These are phyloP conservation scores for Enteromius thamalakanensis DNA, from an alignment of 2,797 vertebrate genomes.

Conservation along the genomic window DNA sequence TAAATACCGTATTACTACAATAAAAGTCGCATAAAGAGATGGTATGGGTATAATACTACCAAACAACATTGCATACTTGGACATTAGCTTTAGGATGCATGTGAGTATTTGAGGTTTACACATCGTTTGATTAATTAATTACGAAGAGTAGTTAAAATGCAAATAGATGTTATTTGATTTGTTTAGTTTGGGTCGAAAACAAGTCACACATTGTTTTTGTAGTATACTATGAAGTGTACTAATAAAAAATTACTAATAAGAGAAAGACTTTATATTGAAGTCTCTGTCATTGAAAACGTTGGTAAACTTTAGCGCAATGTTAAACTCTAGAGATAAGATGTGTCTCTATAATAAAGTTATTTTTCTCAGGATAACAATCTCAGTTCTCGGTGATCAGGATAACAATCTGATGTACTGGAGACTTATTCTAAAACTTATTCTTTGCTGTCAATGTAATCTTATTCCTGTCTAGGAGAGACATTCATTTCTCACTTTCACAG, in stretches of 20 bases:
- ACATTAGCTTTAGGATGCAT: neutral
- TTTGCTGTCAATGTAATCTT: neutral
- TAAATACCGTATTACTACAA: constrained; percentile 53
- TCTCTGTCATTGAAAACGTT: neutral
- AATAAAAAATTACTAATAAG: too few relatives aligned
- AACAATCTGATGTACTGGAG: neutral
- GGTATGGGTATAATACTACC: neutral
- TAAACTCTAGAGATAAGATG: neutral
- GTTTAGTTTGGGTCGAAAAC: neutral
- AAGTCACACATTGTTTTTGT: neutral
- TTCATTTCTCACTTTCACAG: constrained; percentile 53
- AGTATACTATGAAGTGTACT: constrained; percentile 1
- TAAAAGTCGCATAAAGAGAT: neutral
- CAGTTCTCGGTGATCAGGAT: neutral
- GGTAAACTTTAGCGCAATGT: neutral
- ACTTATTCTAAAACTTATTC: too few relatives aligned
- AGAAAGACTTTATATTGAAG: neutral
- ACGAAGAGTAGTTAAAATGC: neutral
- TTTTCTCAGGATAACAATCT: neutral
- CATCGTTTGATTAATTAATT: neutral
- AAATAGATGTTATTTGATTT: neutral
- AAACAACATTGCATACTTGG: neutral
- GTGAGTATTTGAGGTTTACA: neutral
- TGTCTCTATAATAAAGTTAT: neutral
- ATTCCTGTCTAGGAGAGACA: neutral